Base-by-base conservation (phyloP, 1,140 invertebrate species). In the Ruditapes philippinarum region DNA sequence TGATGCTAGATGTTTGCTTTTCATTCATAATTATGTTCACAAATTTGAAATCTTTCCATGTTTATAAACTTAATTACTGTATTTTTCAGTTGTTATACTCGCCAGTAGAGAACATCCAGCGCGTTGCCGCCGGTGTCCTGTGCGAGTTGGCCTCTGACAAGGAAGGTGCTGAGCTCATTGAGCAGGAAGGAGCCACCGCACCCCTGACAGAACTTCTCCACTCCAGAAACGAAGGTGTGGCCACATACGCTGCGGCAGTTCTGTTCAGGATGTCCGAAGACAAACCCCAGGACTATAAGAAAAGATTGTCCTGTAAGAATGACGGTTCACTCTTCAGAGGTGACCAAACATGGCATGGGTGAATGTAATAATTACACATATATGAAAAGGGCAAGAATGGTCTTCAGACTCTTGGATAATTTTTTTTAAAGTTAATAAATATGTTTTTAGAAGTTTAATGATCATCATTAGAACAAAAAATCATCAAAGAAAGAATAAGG, bases 221-320 rank as follows among this genome's bases (percentile, higher is more conserved):
- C 96, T 99, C 98, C 4, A 97, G 98, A 82, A 99, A 99, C 94
- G 98, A 99, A 96, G 98, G 97, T 40, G 97, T 97, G 95, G 99
- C 98, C n/a, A 99, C 99, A 0, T 99, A 99, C 95, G 99, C 99
- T 22, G 99, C 99, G 4, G 99, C 99, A 14, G 98, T 99, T 31
- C 96, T 99, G 62, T 99, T 99, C 97, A 97, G 98, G 82, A 99
- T 99, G 98, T 99, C 98, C 65, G 99, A 99, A 95, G 99, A 99
- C 94, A 99, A 99, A 96, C 98, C 99, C 17, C 98, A 99, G 94
- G 99, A 99, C 94, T 99, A 99, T 95, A 99, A 99, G 96, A 99
- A 99, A 96, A 97, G 99, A 89, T 97, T 99, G 11, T 99, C 98
- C 33, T 98, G 99, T 96, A 99, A 99, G 96, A 96, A 99, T 84